These are phyloP conservation scores for Apocrypta bakeri DNA, from an alignment of 1,140 invertebrate species.

Conservation along the genomic window DNA sequence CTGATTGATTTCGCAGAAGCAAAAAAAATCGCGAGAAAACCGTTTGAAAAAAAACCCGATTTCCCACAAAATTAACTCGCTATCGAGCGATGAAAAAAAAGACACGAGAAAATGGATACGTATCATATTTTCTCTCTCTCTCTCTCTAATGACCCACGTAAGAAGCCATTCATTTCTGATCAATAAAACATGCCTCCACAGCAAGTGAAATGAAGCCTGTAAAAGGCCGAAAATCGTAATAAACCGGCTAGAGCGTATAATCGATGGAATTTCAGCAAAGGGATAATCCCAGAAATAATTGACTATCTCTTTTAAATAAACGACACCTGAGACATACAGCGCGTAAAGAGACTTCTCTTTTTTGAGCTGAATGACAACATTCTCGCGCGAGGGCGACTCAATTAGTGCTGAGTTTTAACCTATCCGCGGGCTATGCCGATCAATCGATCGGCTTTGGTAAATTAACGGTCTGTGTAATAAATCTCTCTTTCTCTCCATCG, in stretches of 20 bases:
- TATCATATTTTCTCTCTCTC: too few species aligned
- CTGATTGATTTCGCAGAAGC: conserved; percentile 27
- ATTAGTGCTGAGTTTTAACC: conserved; percentile 30
- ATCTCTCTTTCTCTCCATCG: neutral
- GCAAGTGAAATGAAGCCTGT: neutral
- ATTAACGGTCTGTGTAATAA: conserved; percentile 2
- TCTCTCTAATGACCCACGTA: neutral
- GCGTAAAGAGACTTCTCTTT: neutral
- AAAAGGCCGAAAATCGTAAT: neutral
- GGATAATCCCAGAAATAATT: neutral
- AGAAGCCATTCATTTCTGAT: neutral
- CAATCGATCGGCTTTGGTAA: neutral
- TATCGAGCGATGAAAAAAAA: neutral
- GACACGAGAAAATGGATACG: too few species aligned
- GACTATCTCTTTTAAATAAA: neutral
- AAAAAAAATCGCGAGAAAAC: conserved; percentile 27
- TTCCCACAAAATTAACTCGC: neutral
- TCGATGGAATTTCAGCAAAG: neutral
- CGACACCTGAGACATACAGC: neutral
- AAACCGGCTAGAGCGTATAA: neutral
- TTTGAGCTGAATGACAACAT: too few species aligned
- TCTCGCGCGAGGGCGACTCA: conserved; percentile 36
- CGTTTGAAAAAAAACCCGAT: neutral
- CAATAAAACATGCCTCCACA: neutral
- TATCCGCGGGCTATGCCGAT: conserved; percentile 4